A percentile compares a stretch with the other conserved stretches of the same genome.
phyloP scores from a whole-genome alignment of 2,888 invertebrate species.

The Erynnis tages region DNA sequence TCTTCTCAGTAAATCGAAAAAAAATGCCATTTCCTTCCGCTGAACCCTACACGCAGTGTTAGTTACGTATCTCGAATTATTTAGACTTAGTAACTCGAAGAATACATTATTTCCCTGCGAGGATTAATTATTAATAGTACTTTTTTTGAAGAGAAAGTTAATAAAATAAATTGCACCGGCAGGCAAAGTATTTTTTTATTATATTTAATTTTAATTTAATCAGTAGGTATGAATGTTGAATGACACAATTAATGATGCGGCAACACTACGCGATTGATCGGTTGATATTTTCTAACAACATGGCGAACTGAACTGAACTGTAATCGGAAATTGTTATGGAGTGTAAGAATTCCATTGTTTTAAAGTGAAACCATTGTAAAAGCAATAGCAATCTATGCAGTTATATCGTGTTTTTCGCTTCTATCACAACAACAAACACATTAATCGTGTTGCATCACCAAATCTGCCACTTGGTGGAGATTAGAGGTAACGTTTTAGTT shows the following conservation, averaged over 20 bases:
- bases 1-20: too few relatives aligned
- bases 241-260: constrained; percentile 15
- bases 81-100: too few relatives aligned
- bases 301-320: constrained; percentile 54
- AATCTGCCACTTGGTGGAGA: constrained; percentile 2
- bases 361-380: neutral
- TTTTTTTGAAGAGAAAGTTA: too few relatives aligned
- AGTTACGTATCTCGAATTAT: too few relatives aligned
- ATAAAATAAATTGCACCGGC: too few relatives aligned
- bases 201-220: too few relatives aligned
- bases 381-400: neutral
- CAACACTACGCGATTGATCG: constrained; percentile 42
- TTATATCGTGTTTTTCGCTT: neutral
- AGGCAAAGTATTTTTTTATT: too few relatives aligned
- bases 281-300: constrained; percentile 63
- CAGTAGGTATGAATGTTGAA: too few relatives aligned
- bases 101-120: too few relatives aligned
- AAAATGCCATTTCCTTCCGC: too few relatives aligned
- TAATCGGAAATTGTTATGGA: constrained; percentile 17
- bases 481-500: constrained; percentile 12
- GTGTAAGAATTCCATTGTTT: neutral
- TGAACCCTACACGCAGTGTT: too few relatives aligned
- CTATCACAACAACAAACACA: constrained; percentile 1
- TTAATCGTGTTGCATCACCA: constrained; percentile 10
- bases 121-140: too few relatives aligned